These are phyloP conservation scores for Oscheius sp. DNA, from an alignment of 1,140 invertebrate genomes.

Conservation along the genomic window DNA sequence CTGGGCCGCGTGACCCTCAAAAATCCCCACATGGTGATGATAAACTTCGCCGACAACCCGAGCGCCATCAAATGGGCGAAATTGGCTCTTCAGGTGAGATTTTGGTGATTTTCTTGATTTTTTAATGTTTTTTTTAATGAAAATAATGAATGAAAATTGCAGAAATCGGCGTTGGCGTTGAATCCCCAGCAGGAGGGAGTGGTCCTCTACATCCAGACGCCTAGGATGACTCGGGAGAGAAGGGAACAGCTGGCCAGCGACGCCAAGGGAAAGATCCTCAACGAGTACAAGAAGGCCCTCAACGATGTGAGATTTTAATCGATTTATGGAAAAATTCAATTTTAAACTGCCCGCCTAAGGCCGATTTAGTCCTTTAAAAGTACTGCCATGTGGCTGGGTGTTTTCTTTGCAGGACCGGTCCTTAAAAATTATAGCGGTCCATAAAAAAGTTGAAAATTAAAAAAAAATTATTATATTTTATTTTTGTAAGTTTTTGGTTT, in stretches of 20 bases:
- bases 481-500: too few species aligned
- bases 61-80: conserved; percentile 47
- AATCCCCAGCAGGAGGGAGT: conserved; percentile 56
- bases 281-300: conserved; percentile 50
- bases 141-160: conserved; percentile 8
- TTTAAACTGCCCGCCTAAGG: neutral
- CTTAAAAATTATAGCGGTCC: too few species aligned
- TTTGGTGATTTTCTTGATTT: neutral
- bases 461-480: too few species aligned
- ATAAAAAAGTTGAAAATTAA: too few species aligned
- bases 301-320: conserved; percentile 39
- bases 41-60: conserved; percentile 54
- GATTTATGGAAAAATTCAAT: too few species aligned
- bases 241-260: conserved; percentile 43
- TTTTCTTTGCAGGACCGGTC: too few species aligned
- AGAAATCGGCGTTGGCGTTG: conserved; percentile 43
- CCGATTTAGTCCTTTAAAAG: too few species aligned
- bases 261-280: conserved; percentile 42
- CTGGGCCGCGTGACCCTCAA: conserved; percentile 48
- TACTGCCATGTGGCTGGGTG: too few species aligned
- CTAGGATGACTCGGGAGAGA: conserved; percentile 51
- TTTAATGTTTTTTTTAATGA: neutral
- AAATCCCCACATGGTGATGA: conserved; percentile 49
- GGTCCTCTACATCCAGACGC: conserved; percentile 46
- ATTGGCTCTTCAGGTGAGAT: conserved; percentile 33